Base-by-base conservation (phyloP, 2,113 vertebrate species). In the Ageneiosus marmoratus region DNA sequence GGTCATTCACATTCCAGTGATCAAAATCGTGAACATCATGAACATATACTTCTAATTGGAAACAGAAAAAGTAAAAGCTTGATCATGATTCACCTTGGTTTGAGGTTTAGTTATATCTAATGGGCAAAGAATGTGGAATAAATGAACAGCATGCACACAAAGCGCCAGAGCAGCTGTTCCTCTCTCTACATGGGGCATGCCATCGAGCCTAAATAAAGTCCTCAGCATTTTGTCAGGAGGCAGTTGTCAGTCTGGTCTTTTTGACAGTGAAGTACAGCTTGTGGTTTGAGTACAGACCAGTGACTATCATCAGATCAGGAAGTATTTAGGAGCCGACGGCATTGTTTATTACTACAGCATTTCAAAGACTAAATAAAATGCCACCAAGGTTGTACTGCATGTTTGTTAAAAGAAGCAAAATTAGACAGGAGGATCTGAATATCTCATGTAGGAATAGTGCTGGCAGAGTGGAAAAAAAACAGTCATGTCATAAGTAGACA, bases 131-230 rank as follows among this genome's bases (percentile, higher is more conserved):
- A 76, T 84, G 78, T 80, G 55, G 79, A 46, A 20, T 41, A 58
- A 88, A 78, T 62, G 83, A 82, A 75, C 84, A 90, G 89, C 85
- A 81, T 60, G 13, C 63, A 86, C 84, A 86, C 88, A 84, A 84
- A 74, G 83, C 79, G 84, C 63, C 87, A 79, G 88, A 84, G 74
- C 87, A 91, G 92, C 93, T 93, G 93, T 92, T 91, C 89, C 84
- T n/a, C 51, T 86, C 56, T 51, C 84, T 67, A 50, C 56, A 79
- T 29, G 69, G 51, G 86, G 77, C 86, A 90, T 90, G 86, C 82
- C 58, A 81, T 83, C 87, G 51, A 90, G 88, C 89, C 90, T 55
- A 92, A 93, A 93, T 93, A 92, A 91, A 91, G 85, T 56, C 81
- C 88, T 87, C 74, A 0, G 24, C 76, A 50, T 63, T 80, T 83